Evolutionary conservation across 2,113 vertebrate genomes (phyloP).

Genomic region (Tor tambroides): DNA sequence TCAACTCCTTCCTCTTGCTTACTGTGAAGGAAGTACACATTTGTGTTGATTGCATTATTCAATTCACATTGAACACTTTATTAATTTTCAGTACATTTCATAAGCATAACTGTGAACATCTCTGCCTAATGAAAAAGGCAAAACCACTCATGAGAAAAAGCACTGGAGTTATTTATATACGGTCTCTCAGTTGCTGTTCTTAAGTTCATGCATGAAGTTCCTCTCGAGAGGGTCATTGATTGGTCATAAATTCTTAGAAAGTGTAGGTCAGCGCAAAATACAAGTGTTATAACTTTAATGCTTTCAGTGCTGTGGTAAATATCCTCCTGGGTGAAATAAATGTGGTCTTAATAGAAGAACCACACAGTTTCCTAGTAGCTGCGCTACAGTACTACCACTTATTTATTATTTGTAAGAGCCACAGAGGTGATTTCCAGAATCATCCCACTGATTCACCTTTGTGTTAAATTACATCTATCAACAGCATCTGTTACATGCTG

Average conservation of each 20-base stretch:
- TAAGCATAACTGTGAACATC: constrained; percentile 8
- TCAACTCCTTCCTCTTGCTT: background rate
- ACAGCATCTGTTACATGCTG: background rate
- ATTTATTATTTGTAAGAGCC: constrained; percentile 11
- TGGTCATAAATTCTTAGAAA: constrained; percentile 13
- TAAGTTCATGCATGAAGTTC: constrained; percentile 31
- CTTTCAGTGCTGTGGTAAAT: constrained; percentile 13
- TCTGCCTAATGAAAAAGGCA: constrained; percentile 8
- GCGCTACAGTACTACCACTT: background rate
- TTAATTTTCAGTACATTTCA: background rate
- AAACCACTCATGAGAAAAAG: constrained; percentile 9
- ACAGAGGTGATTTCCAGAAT: background rate
- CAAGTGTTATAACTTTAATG: constrained; percentile 16
- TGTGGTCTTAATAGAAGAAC: constrained; percentile 13
- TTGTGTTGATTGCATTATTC: background rate
- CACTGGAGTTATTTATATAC: background rate
- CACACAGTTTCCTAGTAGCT: background rate
- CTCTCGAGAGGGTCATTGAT: constrained; percentile 35
- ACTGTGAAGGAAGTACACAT: background rate
- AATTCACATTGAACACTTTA: background rate
- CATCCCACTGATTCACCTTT: background rate
- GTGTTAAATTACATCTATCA: background rate
- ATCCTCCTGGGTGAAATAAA: constrained; percentile 32
- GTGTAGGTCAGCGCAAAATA: constrained; percentile 19
- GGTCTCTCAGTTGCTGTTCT: background rate